Evolutionary conservation across 2,888 invertebrate species (phyloP), one percentile per base, ranked within the genome.

Genomic region (Pristionchus arcanus): DNA sequence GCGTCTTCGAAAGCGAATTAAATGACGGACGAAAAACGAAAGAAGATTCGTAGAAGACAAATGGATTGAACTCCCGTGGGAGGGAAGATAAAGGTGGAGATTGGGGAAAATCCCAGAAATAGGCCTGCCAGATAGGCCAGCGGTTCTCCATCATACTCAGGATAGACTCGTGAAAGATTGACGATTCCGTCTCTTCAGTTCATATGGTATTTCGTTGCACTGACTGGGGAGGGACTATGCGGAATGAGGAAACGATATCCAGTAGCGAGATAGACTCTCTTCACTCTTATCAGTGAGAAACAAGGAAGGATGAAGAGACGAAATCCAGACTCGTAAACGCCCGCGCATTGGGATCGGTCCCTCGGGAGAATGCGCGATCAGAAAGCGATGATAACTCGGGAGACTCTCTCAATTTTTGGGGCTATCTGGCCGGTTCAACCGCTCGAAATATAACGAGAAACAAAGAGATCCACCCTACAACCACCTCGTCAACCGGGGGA

Each of bases 41-140:
- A 53, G 87, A 31, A 68, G 63, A 55, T 42, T 34, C 31, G 71
- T 28, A n/a, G 53, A 55, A 68, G 37, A 59, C 49, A 37, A 88
- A 81, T 63, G 81, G 81, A 71, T 74, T 68, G 21, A 31, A 31
- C 55, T 66, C 89, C 37, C 74, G 77, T 37, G 74, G 89, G 77
- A 59, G 53, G 25, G 66, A 59, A 59, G 77, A 81, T 77, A 66
- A 71, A 77, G 89, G 37, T 66, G 74, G 89, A 49, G 53, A 42
- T 53, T 28, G 53, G 83, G 49, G 83, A 83, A 2, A 25, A 63
- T 9, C 42, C n/a, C 13, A 49, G 42, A 63, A 63, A 19, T 63
- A 19, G 63, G 63, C 63, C 25, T 25, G 21, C 63, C 63, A 74
- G 63, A 37, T 74, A n/a, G n/a, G 71, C 87, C 86, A 4, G 68